Evolutionary conservation across 2,888 invertebrate genomes (phyloP), one percentile per base, ranked within the genome.

Genomic region (Sphaerophoria rueppellii): DNA sequence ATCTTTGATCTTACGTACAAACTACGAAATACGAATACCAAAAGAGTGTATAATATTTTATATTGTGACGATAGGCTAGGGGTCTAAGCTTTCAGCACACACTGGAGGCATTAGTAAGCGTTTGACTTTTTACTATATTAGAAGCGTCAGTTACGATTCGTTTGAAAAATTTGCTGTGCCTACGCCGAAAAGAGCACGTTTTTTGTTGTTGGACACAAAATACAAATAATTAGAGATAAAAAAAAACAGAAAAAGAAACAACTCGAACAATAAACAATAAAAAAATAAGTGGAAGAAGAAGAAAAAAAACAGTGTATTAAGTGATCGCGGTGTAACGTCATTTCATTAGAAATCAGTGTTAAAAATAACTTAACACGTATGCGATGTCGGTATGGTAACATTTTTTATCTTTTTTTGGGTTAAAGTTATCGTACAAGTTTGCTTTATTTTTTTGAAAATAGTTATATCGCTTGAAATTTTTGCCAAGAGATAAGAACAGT

Each of bases 341-440:
- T 89, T 89, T 87, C 88, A 87, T 88, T 89, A 88, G 87, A 89
- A 90, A 89, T 89, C 88, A 87, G 72, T 81, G 88, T 88, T 90
- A 90, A 89, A 89, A 89, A 89, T 89, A 89, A 87, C 89, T 70
- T 86, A 88, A 90, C 90, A 90, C 89, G 89, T 89, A 89, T 90
- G 88, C 89, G 81, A 86, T 85, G 85, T 85, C 85, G 85, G 85
- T 85, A 85, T 80, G 85, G 76, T 85, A 85, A 85, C 75, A 24
- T 76, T 71, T 79, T 82, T 75, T 24, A 14, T 71, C 40, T 52
- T 67, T 54, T 9, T 16, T 14, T 7, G 43, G 52, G 58, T 9
- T 60, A n/a, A 63, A 34, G 61, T 54, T 6, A 32, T 69, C 43
- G 6, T 43, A 24, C 24, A 24, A 43, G 43, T 50, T 58, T 57